These are phyloP conservation scores for Mythimna impura DNA, from an alignment of 2,888 invertebrate genomes.

Conservation along the genomic window DNA sequence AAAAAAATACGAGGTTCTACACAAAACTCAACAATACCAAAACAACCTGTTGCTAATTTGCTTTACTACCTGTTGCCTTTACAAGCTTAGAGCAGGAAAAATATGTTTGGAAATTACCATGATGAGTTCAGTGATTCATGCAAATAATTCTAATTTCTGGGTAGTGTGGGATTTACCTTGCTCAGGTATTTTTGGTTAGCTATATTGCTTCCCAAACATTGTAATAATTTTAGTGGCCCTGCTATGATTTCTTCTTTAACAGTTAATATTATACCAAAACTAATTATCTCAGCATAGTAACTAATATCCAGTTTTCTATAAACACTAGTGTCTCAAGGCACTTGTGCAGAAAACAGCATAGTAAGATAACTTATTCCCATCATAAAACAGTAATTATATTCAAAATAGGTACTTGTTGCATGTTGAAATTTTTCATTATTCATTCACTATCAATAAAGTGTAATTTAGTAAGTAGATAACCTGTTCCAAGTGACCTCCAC, in stretches of 20 bases:
- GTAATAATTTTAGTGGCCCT: background rate
- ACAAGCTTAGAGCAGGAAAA: constrained; percentile 26
- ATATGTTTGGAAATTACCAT: constrained; percentile 37
- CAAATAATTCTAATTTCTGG: constrained; percentile 22
- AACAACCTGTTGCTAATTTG: background rate
- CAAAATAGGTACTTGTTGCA: constrained; percentile 7
- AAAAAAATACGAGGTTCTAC: background rate
- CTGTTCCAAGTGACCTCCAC: constrained; percentile 58
- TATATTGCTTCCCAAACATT: background rate
- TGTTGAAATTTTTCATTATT: constrained; percentile 34
- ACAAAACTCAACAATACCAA: background rate
- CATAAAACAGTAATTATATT: background rate
- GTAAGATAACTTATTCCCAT: constrained; percentile 3
- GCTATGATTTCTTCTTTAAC: background rate
- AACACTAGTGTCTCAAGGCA: background rate
- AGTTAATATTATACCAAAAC: background rate
- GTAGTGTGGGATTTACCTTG: constrained; percentile 43
- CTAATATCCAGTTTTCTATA: background rate
- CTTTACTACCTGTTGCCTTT: background rate
- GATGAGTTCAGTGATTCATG: constrained; percentile 38
- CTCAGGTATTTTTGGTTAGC: background rate
- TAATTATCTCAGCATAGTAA: background rate
- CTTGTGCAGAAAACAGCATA: background rate
- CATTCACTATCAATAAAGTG: constrained; percentile 37
- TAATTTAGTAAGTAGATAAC: constrained; percentile 52